These are phyloP conservation scores for Linnaemya tessellans DNA, from an alignment of 2,888 invertebrate species.

Conservation along the genomic window DNA sequence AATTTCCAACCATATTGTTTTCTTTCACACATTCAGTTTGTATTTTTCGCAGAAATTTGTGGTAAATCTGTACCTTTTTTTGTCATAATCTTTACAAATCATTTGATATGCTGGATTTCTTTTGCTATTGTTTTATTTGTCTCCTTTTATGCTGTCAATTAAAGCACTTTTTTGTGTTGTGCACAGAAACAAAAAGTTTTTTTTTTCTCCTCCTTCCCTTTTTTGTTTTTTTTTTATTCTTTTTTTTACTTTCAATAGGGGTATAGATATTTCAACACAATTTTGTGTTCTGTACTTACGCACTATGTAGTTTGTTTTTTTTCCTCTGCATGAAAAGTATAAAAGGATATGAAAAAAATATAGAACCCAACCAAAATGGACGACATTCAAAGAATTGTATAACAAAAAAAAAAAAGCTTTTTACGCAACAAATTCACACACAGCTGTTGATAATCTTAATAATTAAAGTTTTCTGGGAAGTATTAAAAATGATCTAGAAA, in stretches of 20 bases:
- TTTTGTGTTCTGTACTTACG: slow-evolving; percentile 18
- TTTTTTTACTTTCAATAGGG: slow-evolving; percentile 12
- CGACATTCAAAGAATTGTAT: slow-evolving; percentile 21
- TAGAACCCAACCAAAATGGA: background rate
- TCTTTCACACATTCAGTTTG: background rate
- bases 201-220: too few relatives aligned
- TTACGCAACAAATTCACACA: background rate
- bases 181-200: background rate
- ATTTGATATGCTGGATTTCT: slow-evolving; percentile 24
- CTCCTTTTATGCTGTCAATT: slow-evolving; percentile 60
- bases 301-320: slow-evolving; percentile 8
- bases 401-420: slow-evolving; percentile 24
- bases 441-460: slow-evolving; percentile 43
- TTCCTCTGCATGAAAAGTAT: background rate
- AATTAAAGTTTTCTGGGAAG: slow-evolving; percentile 26
- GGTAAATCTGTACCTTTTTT: slow-evolving; percentile 16
- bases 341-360: background rate
- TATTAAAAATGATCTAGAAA: background rate
- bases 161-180: slow-evolving; percentile 34
- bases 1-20: slow-evolving; percentile 7
- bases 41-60: slow-evolving; percentile 25
- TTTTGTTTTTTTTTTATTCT: background rate
- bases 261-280: slow-evolving; percentile 7
- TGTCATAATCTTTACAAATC: slow-evolving; percentile 57
- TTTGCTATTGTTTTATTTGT: slow-evolving; percentile 27